Conservation (phyloP, 2,888 invertebrate species). For the Dryadula phaetusa region DNA sequence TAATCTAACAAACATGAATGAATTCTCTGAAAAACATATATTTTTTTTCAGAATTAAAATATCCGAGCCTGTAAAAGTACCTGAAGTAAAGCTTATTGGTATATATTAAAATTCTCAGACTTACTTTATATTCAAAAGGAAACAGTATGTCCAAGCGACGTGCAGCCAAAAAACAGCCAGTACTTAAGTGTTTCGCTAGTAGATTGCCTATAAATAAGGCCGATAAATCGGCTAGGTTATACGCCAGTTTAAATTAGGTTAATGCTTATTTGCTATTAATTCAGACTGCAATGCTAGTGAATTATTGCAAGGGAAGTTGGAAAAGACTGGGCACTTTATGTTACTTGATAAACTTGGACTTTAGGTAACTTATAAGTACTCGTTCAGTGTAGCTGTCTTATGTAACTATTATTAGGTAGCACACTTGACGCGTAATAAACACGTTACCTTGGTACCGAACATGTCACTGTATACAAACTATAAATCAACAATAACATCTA, state of each 20-base stretch:
- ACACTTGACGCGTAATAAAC: too few relatives aligned
- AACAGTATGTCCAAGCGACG: neutral
- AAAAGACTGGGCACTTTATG: slow-evolving; percentile 45
- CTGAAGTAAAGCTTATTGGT: neutral
- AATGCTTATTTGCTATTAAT: slow-evolving; percentile 68
- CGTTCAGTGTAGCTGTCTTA: neutral
- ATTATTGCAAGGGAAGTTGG: slow-evolving; percentile 53
- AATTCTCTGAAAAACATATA: neutral
- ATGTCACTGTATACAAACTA: too few relatives aligned
- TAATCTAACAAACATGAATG: too few relatives aligned
- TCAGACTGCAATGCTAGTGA: slow-evolving; percentile 57
- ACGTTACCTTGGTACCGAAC: too few relatives aligned
- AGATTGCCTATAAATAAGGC: slow-evolving; percentile 47
- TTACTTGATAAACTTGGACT: slow-evolving; percentile 39
- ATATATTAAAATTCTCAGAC: neutral
- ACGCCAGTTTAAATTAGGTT: slow-evolving; percentile 66
- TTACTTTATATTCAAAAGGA: slow-evolving; percentile 14
- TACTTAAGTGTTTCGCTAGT: slow-evolving; percentile 44
- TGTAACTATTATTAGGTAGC: neutral
- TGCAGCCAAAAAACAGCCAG: slow-evolving; percentile 46
- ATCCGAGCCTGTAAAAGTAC: neutral
- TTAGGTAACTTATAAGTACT: slow-evolving; percentile 42
- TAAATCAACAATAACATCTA: too few relatives aligned
- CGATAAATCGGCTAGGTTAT: slow-evolving; percentile 49
- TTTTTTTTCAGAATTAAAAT: neutral